A percentile compares a stretch with the other conserved stretches of the same genome.
These are phyloP conservation scores for Allophyes oxyacanthae DNA, from an alignment of 2,888 invertebrate species.

Conservation along the genomic window DNA sequence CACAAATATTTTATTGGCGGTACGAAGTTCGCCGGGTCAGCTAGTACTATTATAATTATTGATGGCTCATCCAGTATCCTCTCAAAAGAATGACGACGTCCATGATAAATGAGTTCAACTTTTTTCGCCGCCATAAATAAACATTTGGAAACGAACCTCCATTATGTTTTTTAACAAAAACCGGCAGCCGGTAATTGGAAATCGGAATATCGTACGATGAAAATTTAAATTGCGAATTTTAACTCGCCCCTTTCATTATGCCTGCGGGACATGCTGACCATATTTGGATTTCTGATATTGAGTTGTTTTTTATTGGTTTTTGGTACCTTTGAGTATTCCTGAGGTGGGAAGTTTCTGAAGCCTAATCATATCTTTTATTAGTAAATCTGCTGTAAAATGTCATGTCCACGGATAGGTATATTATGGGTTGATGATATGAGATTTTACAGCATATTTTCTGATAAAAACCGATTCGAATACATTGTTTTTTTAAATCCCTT, in stretches of 20 bases:
- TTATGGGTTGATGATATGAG: too few species aligned
- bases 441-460: too few species aligned
- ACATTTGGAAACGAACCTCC: conserved; percentile 46
- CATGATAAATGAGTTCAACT: conserved; percentile 48
- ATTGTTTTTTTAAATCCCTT: too few species aligned
- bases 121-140: conserved; percentile 44
- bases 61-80: conserved; percentile 27
- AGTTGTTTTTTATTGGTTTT: background rate
- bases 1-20: too few species aligned
- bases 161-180: conserved; percentile 47
- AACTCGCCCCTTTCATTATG: conserved; percentile 21
- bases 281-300: conserved; percentile 12
- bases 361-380: too few species aligned
- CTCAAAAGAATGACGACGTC: conserved; percentile 12
- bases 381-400: too few species aligned
- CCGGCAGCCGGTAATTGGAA: conserved; percentile 51
- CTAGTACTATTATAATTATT: background rate
- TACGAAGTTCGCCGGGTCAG: too few species aligned
- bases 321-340: too few species aligned
- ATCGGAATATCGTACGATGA: conserved; percentile 44
- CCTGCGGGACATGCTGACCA: conserved; percentile 6
- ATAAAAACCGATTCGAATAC: too few species aligned
- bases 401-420: too few species aligned
- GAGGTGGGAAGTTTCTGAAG: too few species aligned
- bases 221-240: conserved; percentile 50